A percentile compares a stretch with the other conserved stretches of the same genome.
These are phyloP conservation scores for Bombus pascuorum DNA, from an alignment of 1,140 invertebrate species.

Conservation along the genomic window DNA sequence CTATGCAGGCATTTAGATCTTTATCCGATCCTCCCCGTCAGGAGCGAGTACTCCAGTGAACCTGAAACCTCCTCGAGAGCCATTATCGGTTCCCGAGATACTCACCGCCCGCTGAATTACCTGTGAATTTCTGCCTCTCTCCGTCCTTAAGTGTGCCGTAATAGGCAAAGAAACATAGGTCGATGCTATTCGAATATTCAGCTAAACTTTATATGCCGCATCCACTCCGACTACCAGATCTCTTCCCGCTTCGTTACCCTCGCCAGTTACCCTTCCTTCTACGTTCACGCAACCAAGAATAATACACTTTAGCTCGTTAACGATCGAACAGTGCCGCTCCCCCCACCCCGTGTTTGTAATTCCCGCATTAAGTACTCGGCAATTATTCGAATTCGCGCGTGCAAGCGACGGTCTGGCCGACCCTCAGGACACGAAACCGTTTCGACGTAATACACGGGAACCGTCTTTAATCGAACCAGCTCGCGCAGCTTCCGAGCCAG, in stretches of 20 bases:
- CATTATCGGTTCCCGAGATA: conserved; percentile 66
- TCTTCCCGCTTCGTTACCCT: not conserved
- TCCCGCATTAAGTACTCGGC: not conserved
- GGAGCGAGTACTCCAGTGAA: conserved; percentile 65
- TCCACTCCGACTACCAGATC: not conserved
- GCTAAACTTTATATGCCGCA: not conserved
- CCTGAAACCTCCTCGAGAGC: conserved; percentile 64
- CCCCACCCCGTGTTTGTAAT: too few relatives aligned
- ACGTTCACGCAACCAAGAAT: too few relatives aligned
- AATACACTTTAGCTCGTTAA: not conserved
- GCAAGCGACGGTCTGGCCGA: not conserved
- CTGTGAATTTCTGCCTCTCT: conserved; percentile 56
- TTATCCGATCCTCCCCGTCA: conserved; percentile 68
- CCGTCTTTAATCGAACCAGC: conserved; percentile 49
- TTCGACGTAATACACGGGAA: not conserved
- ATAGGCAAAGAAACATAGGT: conserved; percentile 38
- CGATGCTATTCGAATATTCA: conserved; percentile 44
- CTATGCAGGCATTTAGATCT: conserved; percentile 69
- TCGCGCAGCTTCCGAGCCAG: conserved; percentile 40
- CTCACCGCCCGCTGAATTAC: conserved; percentile 56
- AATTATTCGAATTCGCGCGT: conserved; percentile 21
- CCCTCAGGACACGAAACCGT: not conserved
- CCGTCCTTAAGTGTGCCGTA: conserved; percentile 53
- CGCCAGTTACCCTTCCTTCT: not conserved
- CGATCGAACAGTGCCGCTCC: not conserved